Percentiles rank a stretch among this genome's conserved stretches.
phyloP scores from a whole-genome alignment of 1,140 invertebrate genomes.

The Bicyclus anynana region DNA sequence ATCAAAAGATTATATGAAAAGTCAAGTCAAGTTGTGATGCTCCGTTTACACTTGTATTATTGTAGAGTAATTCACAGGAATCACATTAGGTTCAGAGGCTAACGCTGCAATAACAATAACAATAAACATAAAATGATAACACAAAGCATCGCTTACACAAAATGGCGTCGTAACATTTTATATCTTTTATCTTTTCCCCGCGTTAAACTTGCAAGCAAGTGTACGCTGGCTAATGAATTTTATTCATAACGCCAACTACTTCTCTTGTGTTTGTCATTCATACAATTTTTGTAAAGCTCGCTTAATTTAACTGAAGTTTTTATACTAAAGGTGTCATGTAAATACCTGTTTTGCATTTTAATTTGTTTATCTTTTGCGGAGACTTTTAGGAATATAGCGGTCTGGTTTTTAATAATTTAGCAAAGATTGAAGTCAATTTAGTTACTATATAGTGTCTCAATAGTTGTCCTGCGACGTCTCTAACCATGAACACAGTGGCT shows the following conservation, averaged over 20 bases:
- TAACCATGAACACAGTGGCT: too few relatives aligned
- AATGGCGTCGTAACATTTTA: slow-evolving; percentile 2
- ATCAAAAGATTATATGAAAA: neutral
- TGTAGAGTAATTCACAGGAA: neutral
- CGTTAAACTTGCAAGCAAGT: slow-evolving; percentile 5
- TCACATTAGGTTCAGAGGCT: neutral
- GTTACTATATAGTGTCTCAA: too few relatives aligned
- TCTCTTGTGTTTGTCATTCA: too few relatives aligned
- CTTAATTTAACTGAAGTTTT: too few relatives aligned
- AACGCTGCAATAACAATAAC: slow-evolving; percentile 2
- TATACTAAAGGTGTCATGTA: too few relatives aligned
- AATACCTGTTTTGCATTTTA: too few relatives aligned
- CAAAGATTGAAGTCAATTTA: too few relatives aligned
- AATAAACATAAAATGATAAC: slow-evolving; percentile 7
- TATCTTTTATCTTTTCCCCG: slow-evolving; percentile 5
- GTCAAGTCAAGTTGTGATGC: neutral
- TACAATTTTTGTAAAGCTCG: neutral
- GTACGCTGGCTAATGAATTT: neutral
- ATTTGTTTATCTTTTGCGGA: too few relatives aligned
- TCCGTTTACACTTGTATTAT: neutral
- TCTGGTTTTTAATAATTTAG: too few relatives aligned
- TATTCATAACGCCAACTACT: neutral
- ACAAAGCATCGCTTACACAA: slow-evolving; percentile 4
- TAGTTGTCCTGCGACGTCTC: too few relatives aligned
- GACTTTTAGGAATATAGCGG: too few relatives aligned